Evolutionary conservation across 2,797 vertebrate species (phyloP), one percentile per base, ranked within the genome.

Genomic region (Staurois parvus): DNA sequence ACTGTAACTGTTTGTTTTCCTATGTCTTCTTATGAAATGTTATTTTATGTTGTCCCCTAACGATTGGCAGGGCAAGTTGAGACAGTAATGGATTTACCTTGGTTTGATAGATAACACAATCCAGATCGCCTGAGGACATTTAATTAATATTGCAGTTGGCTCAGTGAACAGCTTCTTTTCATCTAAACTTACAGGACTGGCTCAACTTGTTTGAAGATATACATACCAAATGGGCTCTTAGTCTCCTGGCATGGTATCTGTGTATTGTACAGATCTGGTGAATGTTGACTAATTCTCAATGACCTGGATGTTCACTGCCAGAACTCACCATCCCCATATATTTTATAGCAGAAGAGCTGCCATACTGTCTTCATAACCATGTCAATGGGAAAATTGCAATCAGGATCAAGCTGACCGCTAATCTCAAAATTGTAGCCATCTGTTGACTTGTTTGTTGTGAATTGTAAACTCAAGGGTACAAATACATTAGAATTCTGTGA

Each of bases 121-220:
- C 42, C 66, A 56, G 29, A 80, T n/a, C 34, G 67, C 79, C 79
- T 28, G 68, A 24, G 79, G 79, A 32, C 30, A 69, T 17, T 45
- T 70, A n/a, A 29, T 80, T 70, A 80, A 56, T 70, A 70, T 34
- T 34, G 52, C 17, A 59, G 21, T 81, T 81, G 68, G 67, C 45
- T 32, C 13, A 30, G 17, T 12, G 6, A 64, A 24, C 26, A 68
- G 40, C 64, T 59, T 56, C 30, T 72, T n/a, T 30, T 59, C 6
- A 26, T n/a, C 17, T 32, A 9, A 56, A 52, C 30, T 28, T 52
- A 59, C 79, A 72, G 32, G 79, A 72, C 45, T 59, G 68, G 67
- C 45, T 59, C 4, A 59, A 72, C 79, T 15, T 81, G 79, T 81
- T 81, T 72, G 8, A 32, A 6, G 64, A 30, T 0, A 66, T 68